Evolutionary conservation across 2,888 invertebrate species (phyloP).

Genomic region (Drosophila silvestris): DNA sequence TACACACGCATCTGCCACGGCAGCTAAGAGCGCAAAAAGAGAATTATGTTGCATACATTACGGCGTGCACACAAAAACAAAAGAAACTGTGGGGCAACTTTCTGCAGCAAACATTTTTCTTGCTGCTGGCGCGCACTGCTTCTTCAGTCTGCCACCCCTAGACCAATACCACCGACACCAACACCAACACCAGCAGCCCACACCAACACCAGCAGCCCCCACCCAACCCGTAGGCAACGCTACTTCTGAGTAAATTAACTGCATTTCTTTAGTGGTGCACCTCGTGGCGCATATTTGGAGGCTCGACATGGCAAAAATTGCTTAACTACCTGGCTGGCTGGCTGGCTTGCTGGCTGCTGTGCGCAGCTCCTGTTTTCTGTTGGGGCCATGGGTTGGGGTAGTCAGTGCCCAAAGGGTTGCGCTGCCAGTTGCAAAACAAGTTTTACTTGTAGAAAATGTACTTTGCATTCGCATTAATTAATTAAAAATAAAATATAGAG

Average conservation of each 20-base stretch:
- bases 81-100: slow-evolving; percentile 77
- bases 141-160: slow-evolving; percentile 38
- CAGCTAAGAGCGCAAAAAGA: slow-evolving; percentile 65
- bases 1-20: slow-evolving; percentile 34
- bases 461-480: slow-evolving; percentile 84
- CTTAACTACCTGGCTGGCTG: slow-evolving; percentile 39
- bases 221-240: slow-evolving; percentile 45
- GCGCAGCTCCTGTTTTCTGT: slow-evolving; percentile 39
- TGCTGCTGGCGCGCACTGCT: slow-evolving; percentile 57
- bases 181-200: slow-evolving; percentile 3
- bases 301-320: slow-evolving; percentile 53
- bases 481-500: slow-evolving; percentile 82
- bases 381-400: slow-evolving; percentile 1
- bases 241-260: slow-evolving; percentile 82
- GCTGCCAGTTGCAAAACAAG: slow-evolving; percentile 78
- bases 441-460: slow-evolving; percentile 83
- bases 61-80: slow-evolving; percentile 79
- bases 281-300: slow-evolving; percentile 74
- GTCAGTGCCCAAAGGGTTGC: slow-evolving; percentile 66
- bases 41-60: slow-evolving; percentile 77
- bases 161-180: background rate
- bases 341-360: slow-evolving; percentile 19
- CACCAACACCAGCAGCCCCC: background rate
- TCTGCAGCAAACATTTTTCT: slow-evolving; percentile 67
- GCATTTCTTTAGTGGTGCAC: slow-evolving; percentile 79